These are phyloP conservation scores for Schrankia costaestrigalis DNA, from an alignment of 2,888 invertebrate species.

Conservation along the genomic window DNA sequence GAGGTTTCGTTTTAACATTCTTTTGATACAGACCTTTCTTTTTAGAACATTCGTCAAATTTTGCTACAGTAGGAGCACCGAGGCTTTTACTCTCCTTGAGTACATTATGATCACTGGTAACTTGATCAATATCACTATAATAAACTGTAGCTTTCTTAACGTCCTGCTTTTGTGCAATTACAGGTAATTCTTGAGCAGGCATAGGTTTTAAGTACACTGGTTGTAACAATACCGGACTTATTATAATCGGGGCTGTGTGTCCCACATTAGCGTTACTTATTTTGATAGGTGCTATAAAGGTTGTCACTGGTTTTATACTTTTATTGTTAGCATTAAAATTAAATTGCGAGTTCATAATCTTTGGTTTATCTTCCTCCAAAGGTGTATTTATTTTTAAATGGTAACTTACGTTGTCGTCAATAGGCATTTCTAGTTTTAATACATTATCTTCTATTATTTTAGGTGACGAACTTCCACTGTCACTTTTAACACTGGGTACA, in stretches of 20 bases:
- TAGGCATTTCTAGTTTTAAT: conserved; percentile 26
- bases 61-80: conserved; percentile 15
- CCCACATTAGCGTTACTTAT: conserved; percentile 43
- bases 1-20: conserved; percentile 50
- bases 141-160: conserved; percentile 54
- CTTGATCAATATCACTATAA: conserved; percentile 67
- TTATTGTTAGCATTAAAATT: conserved; percentile 28
- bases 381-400: conserved; percentile 68
- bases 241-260: conserved; percentile 52
- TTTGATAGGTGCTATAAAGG: conserved; percentile 56
- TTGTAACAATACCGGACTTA: conserved; percentile 66
- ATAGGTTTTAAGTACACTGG: conserved; percentile 58
- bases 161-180: conserved; percentile 20
- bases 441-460: conserved; percentile 13
- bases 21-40: conserved; percentile 58
- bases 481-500: conserved; percentile 3
- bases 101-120: conserved; percentile 37
- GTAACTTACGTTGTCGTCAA: conserved; percentile 62
- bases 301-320: conserved; percentile 40
- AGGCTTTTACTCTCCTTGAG: conserved; percentile 29
- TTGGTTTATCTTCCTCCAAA: conserved; percentile 40
- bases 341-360: conserved; percentile 23
- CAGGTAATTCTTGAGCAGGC: conserved; percentile 6
- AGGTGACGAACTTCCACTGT: conserved; percentile 27
- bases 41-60: conserved; percentile 30